Evolutionary conservation across 1,140 invertebrate genomes (phyloP).

Genomic region (Trachymyrmex cornetzi): DNA sequence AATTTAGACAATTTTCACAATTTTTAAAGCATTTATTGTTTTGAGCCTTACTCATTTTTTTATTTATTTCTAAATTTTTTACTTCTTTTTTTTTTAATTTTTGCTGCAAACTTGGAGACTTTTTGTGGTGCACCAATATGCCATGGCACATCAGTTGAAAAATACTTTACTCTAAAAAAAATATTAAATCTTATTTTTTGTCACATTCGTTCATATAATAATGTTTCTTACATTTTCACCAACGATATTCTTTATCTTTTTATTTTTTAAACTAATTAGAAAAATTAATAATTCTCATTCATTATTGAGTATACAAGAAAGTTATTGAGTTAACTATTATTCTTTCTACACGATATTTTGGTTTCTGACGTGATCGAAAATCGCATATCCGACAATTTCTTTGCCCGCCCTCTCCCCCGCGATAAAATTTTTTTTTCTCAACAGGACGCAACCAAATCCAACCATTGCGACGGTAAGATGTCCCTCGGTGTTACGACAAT

Average conservation of each 20-base stretch:
- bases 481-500: constrained; percentile 85
- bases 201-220: neutral
- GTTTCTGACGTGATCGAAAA: neutral
- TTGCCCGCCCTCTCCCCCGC: neutral
- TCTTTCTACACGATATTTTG: neutral
- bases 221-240: neutral
- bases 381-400: constrained; percentile 20
- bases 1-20: no score
- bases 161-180: neutral
- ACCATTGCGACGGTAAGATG: constrained; percentile 82
- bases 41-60: no score
- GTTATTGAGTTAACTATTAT: neutral
- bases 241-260: no score
- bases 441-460: constrained; percentile 69
- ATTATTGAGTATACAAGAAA: neutral
- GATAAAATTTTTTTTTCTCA: constrained; percentile 51
- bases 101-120: no score
- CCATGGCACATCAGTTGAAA: no score
- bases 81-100: no score
- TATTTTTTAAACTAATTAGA: neutral
- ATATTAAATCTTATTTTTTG: neutral
- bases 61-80: no score
- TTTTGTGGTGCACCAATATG: no score
- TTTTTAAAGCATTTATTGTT: no score
- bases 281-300: neutral